Conservation (phyloP, 2,797 vertebrate genomes). For the Cichlasoma orientale region DNA sequence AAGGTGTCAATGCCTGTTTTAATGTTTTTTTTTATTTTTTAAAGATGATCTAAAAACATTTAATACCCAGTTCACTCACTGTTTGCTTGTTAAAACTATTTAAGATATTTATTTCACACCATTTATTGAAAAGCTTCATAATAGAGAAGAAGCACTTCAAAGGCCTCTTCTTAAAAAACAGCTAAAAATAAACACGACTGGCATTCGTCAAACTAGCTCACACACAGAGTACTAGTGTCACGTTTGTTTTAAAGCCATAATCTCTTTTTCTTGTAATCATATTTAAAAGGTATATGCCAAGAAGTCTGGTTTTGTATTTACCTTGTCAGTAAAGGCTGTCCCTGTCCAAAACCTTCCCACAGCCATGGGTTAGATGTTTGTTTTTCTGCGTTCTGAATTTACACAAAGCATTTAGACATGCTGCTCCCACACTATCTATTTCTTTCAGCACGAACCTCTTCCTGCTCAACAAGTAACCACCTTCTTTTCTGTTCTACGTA, state of each 20-base stretch:
- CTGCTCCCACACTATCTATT: constrained; percentile 39
- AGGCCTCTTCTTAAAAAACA: neutral
- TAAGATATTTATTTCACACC: neutral
- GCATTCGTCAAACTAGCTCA: neutral
- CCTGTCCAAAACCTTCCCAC: constrained; percentile 24
- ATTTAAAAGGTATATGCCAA: neutral
- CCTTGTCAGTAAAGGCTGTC: constrained; percentile 40
- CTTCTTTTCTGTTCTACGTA: constrained; percentile 1
- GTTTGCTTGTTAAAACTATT: neutral
- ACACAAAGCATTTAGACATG: neutral
- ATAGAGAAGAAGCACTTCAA: neutral
- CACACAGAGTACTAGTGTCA: neutral
- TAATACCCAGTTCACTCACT: neutral
- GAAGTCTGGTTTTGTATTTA: neutral
- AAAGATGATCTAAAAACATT: neutral
- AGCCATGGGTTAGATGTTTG: constrained; percentile 47
- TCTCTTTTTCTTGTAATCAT: neutral
- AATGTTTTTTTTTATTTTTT: neutral
- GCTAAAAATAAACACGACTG: neutral
- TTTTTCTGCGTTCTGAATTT: neutral
- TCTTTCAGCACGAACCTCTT: constrained; percentile 55
- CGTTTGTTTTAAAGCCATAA: neutral
- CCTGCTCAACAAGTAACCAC: constrained; percentile 55
- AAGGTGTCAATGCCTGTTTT: neutral
- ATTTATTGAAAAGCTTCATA: neutral